Conservation (phyloP, 2,113 vertebrate genomes). For the Chlamydotis undulata region DNA sequence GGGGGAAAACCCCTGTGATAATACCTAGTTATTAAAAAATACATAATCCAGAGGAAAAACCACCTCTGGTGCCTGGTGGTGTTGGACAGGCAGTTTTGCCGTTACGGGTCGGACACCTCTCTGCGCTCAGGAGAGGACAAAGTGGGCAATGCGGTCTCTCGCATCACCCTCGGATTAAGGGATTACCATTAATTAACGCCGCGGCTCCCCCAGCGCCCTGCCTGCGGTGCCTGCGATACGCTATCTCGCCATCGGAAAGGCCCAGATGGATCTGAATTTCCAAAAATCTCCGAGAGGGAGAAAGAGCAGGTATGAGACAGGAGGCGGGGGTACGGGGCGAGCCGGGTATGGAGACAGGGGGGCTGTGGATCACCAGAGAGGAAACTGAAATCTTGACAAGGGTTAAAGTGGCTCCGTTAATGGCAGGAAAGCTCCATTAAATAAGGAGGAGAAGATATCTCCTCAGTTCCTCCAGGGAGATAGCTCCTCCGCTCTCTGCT, state of each 20-base stretch:
- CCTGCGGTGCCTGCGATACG: slow-evolving; percentile 85
- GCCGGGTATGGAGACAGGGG: accelerated
- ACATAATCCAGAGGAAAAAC: not conserved
- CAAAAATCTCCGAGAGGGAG: not conserved
- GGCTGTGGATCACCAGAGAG: not conserved
- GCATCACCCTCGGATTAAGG: slow-evolving; percentile 84
- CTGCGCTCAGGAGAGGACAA: not conserved
- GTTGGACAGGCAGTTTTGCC: not conserved
- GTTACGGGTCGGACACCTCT: not conserved
- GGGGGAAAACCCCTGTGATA: accelerated
- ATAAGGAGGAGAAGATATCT: not conserved
- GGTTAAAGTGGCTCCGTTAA: not conserved
- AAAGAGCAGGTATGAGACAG: not conserved
- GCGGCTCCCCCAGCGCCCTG: slow-evolving; percentile 78
- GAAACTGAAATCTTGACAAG: not conserved
- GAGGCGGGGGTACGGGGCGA: not conserved
- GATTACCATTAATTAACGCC: slow-evolving; percentile 91
- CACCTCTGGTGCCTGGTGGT: not conserved
- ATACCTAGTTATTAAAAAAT: not conserved
- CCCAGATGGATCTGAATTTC: not conserved
- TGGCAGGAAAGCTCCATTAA: not conserved
- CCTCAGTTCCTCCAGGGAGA: not conserved
- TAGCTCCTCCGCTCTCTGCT: accelerated
- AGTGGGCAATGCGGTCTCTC: slow-evolving; percentile 57
- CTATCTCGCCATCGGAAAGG: slow-evolving; percentile 71